phyloP scores from a whole-genome alignment of 2,888 invertebrate species.

The Gastrophysa polygoni region DNA sequence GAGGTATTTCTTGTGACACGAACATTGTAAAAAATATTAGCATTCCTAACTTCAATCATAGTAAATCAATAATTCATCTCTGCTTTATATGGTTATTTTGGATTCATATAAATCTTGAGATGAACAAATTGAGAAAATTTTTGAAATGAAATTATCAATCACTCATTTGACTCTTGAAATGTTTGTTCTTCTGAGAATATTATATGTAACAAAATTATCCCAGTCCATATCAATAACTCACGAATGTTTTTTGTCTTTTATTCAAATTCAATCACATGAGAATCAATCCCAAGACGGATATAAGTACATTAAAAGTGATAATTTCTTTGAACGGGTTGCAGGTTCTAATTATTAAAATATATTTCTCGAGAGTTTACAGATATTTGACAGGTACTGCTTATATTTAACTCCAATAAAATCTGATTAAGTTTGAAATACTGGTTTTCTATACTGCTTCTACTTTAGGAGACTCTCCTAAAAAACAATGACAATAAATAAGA shows the following conservation, averaged over 20 bases:
- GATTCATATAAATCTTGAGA: no score
- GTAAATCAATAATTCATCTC: no score
- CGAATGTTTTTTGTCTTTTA: not conserved
- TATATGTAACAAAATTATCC: no score
- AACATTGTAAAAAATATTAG: no score
- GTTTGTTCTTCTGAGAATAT: no score
- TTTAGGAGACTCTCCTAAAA: not conserved
- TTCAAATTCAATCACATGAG: not conserved
- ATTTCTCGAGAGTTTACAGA: not conserved
- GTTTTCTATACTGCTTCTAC: slow-evolving; percentile 7
- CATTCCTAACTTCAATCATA: no score
- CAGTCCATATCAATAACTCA: no score
- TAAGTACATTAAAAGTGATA: not conserved
- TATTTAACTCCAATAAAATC: not conserved
- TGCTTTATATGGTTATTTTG: no score
- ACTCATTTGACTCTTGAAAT: no score
- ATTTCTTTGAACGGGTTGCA: not conserved
- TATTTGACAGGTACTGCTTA: not conserved
- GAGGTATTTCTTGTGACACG: not conserved
- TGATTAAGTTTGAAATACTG: slow-evolving; percentile 3
- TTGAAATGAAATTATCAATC: no score
- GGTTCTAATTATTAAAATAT: not conserved
- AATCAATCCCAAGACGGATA: slow-evolving; percentile 3
- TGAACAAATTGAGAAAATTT: no score
- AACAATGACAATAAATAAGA: slow-evolving; percentile 5